Conservation (phyloP, 1,140 invertebrate genomes). For the Wasmannia auropunctata region DNA sequence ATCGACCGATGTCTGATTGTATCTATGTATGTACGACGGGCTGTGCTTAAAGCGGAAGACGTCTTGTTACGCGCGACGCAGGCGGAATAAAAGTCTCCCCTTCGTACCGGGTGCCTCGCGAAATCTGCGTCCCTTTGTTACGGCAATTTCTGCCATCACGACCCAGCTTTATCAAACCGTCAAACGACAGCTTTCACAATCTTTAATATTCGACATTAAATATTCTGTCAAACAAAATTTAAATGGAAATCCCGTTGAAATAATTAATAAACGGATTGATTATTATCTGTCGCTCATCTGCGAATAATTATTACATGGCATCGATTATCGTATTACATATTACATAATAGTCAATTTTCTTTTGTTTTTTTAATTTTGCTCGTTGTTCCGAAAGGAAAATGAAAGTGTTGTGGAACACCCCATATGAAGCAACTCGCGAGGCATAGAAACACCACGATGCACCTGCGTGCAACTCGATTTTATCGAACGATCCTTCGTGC, state of each 20-base stretch:
- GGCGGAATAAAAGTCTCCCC: slow-evolving; percentile 27
- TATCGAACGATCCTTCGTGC: slow-evolving; percentile 47
- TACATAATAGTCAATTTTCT: not conserved
- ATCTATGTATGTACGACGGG: slow-evolving; percentile 57
- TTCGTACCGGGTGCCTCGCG: slow-evolving; percentile 4
- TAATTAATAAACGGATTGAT: not conserved
- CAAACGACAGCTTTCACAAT: not conserved
- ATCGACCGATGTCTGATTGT: slow-evolving; percentile 69
- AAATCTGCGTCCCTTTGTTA: not conserved
- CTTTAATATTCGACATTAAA: not conserved
- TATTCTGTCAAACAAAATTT: not conserved
- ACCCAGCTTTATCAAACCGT: not conserved
- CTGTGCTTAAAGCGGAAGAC: slow-evolving; percentile 63
- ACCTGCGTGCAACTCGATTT: slow-evolving; percentile 47
- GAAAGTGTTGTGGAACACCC: slow-evolving; percentile 4
- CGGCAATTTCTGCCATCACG: not conserved
- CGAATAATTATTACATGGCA: not conserved
- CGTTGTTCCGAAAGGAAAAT: not conserved
- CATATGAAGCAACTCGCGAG: not conserved
- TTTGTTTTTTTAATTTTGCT: not conserved
- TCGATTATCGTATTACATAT: no score
- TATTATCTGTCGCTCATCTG: not conserved
- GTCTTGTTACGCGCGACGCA: slow-evolving; percentile 61
- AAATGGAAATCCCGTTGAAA: not conserved
- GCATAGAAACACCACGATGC: slow-evolving; percentile 17